Evolutionary conservation across 2,888 invertebrate genomes (phyloP), one percentile per base, ranked within the genome.

Genomic region (Parelbella ahira): DNA sequence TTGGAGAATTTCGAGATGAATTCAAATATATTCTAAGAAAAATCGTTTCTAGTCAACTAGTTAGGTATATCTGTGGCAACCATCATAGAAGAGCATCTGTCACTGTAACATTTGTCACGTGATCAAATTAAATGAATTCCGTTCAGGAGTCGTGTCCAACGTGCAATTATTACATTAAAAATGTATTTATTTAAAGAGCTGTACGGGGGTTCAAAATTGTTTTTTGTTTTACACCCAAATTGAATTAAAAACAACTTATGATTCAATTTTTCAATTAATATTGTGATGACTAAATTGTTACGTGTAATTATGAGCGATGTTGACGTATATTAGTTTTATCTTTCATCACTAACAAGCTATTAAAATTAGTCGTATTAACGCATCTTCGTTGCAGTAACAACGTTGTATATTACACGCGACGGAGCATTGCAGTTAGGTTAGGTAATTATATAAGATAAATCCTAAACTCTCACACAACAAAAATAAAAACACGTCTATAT

Each of bases 91-190:
- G 63, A 64, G 72, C 82, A 82, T 80, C 82, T 78, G 81, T 78
- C 76, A 75, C 55, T 56, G 45, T 72, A 83, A 79, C 77, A 75
- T 76, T 81, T 84, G 86, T 84, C 83, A 84, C 78, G 80, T 82
- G 82, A 86, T 81, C 77, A 69, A 68, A 64, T 72, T 68, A 75
- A 82, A 74, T 66, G 65, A 66, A 62, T 55, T 56, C 68, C 63
- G 72, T 79, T 74, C 74, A 56, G 56, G 53, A 58, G 69, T 68
- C 68, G 63, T 57, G 58, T 58, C 37, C 32, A 60, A 68, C 64
- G 61, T 68, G 73, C 72, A 83, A 87, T 87, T 86, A 86, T 70
- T 60, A 60, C 77, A 83, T 86, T 82, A 84, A 86, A 84, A 84
- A 78, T 71, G 65, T 74, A 81, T 86, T 84, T 73, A 64, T 65